Base-by-base conservation (phyloP, 64 coral and sea anemone genomes). In the Actinia equina region DNA sequence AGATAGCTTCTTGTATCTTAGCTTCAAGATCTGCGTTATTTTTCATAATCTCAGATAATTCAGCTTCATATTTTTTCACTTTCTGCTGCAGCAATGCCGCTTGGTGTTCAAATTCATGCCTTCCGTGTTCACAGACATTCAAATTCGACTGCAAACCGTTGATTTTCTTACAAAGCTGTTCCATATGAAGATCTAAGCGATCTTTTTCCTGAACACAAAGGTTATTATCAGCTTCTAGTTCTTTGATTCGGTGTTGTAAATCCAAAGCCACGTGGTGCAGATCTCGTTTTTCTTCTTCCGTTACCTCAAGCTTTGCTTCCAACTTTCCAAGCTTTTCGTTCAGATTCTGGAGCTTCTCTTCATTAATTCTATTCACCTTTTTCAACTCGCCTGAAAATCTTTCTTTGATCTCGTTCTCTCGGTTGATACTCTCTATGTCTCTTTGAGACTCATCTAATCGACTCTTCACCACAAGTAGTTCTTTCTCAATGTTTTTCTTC, bases 271-370 rank as follows among this genome's bases (percentile, higher is more conserved):
- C 89, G 3, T 94, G 88, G 49, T 94, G 93, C 2, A 94, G 62
- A 84, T 94, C 77, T 30, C 54, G 26, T 26, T 94, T 91, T 71
- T 94, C 93, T n/a, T 91, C 88, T 57, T 90, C 93, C 26, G 87
- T 43, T 59, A 94, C 81, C 77, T 94, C 89, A 59, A 90, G 62
- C n/a, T 91, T 94, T 41, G 93, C 83, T 83, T 94, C 88, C 59
- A 94, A 63, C 49, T 91, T 87, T 46, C 84, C 83, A 19, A 91
- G 55, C 43, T 94, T 89, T 59, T 94, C 77, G 83, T 87, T 82
- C 46, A 87, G 57, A 7, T 51, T 37, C 18, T 94, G 77, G 3
- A 94, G 41, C 65, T 94, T 90, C 2, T 22, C 17, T 77, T 94
- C 93, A 17, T 91, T 86, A 52, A 85, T 86, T 77, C 49, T 44